Evolutionary conservation across 2,113 vertebrate species (phyloP).

Genomic region (Dipodomys ordii): DNA sequence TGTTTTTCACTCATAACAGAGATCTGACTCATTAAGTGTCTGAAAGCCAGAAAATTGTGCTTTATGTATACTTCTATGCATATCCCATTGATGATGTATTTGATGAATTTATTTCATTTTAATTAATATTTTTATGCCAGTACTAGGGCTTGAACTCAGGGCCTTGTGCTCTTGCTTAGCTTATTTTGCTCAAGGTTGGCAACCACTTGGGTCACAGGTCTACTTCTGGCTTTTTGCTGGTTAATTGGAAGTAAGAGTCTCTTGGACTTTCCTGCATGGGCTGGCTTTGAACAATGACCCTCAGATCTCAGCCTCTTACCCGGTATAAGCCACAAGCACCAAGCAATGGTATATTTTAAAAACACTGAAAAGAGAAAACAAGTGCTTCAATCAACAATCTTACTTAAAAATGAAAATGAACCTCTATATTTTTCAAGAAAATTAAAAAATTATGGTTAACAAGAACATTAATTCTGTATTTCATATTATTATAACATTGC

Average conservation of each 20-base stretch:
- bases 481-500: not conserved
- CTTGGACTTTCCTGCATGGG: too few relatives aligned
- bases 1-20: not conserved
- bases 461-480: not conserved
- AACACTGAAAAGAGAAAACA: not conserved
- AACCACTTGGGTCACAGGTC: too few relatives aligned
- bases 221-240: too few relatives aligned
- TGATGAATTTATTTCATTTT: not conserved
- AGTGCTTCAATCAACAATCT: not conserved
- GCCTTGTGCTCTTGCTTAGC: too few relatives aligned
- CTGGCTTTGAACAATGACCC: too few relatives aligned
- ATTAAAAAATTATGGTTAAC: not conserved
- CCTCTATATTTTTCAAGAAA: not conserved
- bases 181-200: too few relatives aligned
- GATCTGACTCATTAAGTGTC: not conserved
- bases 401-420: conserved; percentile 2
- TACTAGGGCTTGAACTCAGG: too few relatives aligned
- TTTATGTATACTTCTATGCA: not conserved
- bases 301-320: too few relatives aligned
- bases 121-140: too few relatives aligned
- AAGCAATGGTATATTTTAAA: too few relatives aligned
- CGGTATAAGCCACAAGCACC: too few relatives aligned
- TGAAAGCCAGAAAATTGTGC: conserved; percentile 37
- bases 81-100: conserved; percentile 5
- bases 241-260: too few relatives aligned